Percentiles rank a stretch among this genome's conserved stretches.
Conservation (phyloP, 1,140 invertebrate species). For the Paralvinella palmiformis region DNA sequence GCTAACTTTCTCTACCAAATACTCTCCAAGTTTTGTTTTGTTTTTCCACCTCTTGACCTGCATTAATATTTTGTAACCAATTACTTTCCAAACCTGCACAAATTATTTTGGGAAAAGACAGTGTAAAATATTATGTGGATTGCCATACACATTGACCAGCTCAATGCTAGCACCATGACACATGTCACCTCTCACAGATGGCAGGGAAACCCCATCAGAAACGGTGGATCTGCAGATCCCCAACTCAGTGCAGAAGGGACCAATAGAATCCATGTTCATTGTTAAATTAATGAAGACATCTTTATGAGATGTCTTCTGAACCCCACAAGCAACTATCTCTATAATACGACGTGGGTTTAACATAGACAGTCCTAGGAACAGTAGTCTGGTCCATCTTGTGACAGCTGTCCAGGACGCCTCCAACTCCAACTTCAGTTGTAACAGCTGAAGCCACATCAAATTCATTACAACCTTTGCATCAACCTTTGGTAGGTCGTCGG, state of each 20-base stretch:
- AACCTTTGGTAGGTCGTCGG: not conserved
- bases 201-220: not conserved
- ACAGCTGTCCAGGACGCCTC: not conserved
- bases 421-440: not conserved
- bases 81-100: not conserved
- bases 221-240: not conserved
- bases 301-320: not conserved
- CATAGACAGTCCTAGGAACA: not conserved
- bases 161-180: not conserved
- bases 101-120: not conserved
- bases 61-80: not conserved
- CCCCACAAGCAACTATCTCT: not conserved
- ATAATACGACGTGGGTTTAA: not conserved
- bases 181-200: not conserved
- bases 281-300: not conserved
- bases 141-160: not conserved
- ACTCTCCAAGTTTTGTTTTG: slow-evolving; percentile 1
- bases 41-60: not conserved
- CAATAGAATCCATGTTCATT: not conserved
- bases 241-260: not conserved
- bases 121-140: not conserved
- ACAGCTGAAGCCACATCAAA: not conserved
- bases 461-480: not conserved
- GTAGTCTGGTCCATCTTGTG: not conserved
- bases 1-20: slow-evolving; percentile 1